These are phyloP conservation scores for Pollachius pollachius DNA, from an alignment of 2,113 vertebrate genomes.

Conservation along the genomic window DNA sequence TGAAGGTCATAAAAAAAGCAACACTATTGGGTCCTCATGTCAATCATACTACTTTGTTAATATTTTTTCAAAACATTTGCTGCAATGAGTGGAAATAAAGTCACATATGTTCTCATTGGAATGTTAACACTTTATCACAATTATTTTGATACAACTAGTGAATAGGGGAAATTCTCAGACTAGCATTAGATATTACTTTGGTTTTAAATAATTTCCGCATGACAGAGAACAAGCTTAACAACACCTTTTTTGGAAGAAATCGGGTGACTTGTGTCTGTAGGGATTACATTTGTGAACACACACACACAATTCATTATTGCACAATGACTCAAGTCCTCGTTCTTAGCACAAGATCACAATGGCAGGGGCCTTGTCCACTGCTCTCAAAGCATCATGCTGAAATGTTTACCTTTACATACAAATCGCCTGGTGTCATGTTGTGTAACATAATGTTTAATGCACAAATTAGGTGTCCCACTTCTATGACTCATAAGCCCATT, in stretches of 20 bases:
- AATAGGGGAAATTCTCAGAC: constrained; percentile 11
- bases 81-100: no score
- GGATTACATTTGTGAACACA: constrained; percentile 45
- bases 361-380: constrained; percentile 63
- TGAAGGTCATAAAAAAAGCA: no score
- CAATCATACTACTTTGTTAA: no score
- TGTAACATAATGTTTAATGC: constrained; percentile 72
- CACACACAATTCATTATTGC: constrained; percentile 25
- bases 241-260: constrained; percentile 49
- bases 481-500: constrained; percentile 51
- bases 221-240: constrained; percentile 41
- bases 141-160: not conserved
- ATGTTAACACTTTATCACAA: not conserved
- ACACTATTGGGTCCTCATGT: no score
- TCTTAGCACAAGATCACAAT: constrained; percentile 60
- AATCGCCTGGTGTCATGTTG: constrained; percentile 60
- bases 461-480: constrained; percentile 64
- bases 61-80: no score
- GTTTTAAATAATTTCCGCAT: constrained; percentile 18
- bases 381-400: constrained; percentile 65
- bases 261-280: constrained; percentile 55
- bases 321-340: constrained; percentile 51
- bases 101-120: no score
- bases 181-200: no score
- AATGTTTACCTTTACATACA: constrained; percentile 71